Evolutionary conservation across 2,888 invertebrate species (phyloP).

Genomic region (Chloroclysta siterata): DNA sequence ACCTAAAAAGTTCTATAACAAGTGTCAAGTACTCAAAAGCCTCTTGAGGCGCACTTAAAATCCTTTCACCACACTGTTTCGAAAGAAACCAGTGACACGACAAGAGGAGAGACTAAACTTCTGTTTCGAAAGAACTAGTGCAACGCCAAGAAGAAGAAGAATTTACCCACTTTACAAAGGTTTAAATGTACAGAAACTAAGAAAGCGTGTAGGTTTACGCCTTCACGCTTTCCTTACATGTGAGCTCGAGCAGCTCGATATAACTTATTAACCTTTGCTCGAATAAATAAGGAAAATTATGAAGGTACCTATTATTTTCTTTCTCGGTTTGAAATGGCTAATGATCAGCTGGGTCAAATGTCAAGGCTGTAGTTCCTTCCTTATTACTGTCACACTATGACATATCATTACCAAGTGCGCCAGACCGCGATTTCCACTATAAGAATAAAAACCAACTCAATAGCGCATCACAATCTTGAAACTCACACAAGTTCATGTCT

Average conservation of each 20-base stretch:
- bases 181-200: neutral
- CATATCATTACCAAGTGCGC: slow-evolving; percentile 62
- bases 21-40: too few relatives aligned
- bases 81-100: too few relatives aligned
- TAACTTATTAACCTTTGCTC: slow-evolving; percentile 5
- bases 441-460: slow-evolving; percentile 51
- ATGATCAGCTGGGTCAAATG: slow-evolving; percentile 80
- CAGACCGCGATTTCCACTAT: slow-evolving; percentile 57
- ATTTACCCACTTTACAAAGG: too few relatives aligned
- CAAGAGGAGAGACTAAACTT: too few relatives aligned
- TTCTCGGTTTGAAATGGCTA: slow-evolving; percentile 49
- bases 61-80: too few relatives aligned
- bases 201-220: neutral
- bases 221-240: neutral
- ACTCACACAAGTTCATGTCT: slow-evolving; percentile 62
- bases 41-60: too few relatives aligned
- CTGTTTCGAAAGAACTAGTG: too few relatives aligned
- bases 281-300: slow-evolving; percentile 15
- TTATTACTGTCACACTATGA: slow-evolving; percentile 49
- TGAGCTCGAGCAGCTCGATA: neutral
- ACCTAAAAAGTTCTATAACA: too few relatives aligned
- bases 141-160: too few relatives aligned
- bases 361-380: slow-evolving; percentile 63
- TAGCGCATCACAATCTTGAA: slow-evolving; percentile 48
- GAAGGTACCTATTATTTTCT: slow-evolving; percentile 39